These are phyloP conservation scores for Oriolus oriolus DNA, from an alignment of 2,113 vertebrate genomes.

Conservation along the genomic window DNA sequence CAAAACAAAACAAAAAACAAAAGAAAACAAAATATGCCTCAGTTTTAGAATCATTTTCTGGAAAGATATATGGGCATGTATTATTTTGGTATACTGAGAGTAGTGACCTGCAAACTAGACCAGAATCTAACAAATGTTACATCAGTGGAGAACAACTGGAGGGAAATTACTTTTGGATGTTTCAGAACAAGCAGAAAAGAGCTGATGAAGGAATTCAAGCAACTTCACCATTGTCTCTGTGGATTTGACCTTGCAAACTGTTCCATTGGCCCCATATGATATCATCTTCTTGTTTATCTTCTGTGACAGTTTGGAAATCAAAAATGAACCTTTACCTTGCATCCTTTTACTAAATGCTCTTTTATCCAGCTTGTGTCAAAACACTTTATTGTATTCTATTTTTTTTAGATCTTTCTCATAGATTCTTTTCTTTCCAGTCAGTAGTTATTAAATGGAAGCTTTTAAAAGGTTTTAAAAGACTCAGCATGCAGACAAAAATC, in stretches of 20 bases:
- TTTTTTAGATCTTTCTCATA: neutral
- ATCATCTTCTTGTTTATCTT: constrained; percentile 36
- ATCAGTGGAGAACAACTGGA: neutral
- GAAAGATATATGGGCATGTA: neutral
- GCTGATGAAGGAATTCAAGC: constrained; percentile 24
- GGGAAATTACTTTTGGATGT: neutral
- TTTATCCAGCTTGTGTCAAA: constrained; percentile 9
- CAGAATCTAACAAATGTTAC: neutral
- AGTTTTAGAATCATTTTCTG: neutral
- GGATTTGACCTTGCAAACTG: constrained; percentile 22
- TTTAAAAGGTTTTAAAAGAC: constrained; percentile 15
- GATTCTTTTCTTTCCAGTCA: neutral
- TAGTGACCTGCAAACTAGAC: neutral
- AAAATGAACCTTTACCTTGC: constrained; percentile 9
- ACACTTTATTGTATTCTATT: neutral
- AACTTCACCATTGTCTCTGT: neutral
- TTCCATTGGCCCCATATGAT: neutral
- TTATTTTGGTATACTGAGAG: neutral
- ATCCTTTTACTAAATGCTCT: neutral
- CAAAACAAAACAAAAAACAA: neutral
- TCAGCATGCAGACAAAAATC: neutral
- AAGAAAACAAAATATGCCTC: neutral
- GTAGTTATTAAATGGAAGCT: neutral
- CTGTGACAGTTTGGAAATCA: constrained; percentile 17
- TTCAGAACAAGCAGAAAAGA: neutral